Evolutionary conservation across 2,113 vertebrate genomes (phyloP).

Genomic region (Hyaena hyaena): DNA sequence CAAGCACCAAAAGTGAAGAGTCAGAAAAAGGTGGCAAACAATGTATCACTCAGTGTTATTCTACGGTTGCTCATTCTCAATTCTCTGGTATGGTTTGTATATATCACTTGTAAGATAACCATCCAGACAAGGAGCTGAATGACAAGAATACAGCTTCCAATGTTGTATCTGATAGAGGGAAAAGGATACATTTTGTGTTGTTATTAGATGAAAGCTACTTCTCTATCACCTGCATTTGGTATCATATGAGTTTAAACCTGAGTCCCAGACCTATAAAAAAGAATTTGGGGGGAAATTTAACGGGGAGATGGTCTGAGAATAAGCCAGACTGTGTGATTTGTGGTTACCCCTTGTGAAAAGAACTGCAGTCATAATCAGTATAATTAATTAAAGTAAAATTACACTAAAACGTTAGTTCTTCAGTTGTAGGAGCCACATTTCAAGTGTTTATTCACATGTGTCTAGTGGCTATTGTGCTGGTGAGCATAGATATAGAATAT

Average conservation of each 20-base stretch:
- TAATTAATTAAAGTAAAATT: background rate
- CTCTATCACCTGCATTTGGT: background rate
- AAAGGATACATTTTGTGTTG: background rate
- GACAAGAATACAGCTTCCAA: background rate
- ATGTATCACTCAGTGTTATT: background rate
- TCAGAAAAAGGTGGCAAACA: background rate
- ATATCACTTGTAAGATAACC: background rate
- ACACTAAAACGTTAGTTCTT: background rate
- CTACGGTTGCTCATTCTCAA: background rate
- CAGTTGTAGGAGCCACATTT: background rate
- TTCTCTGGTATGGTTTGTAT: background rate
- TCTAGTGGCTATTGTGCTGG: background rate
- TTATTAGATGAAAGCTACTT: background rate
- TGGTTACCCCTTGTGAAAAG: background rate
- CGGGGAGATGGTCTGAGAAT: background rate
- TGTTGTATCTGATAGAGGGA: background rate
- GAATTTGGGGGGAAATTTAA: background rate
- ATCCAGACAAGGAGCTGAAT: background rate
- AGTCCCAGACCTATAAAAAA: background rate
- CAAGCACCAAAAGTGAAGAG: slow-evolving; percentile 17
- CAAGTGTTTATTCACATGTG: background rate
- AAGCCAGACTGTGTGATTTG: background rate
- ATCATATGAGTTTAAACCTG: background rate
- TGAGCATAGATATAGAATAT: background rate
- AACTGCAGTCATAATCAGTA: background rate